A percentile compares a stretch with the other conserved stretches of the same genome.
phyloP scores from a whole-genome alignment of 2,113 vertebrate species.

The Tragelaphus strepsiceros region DNA sequence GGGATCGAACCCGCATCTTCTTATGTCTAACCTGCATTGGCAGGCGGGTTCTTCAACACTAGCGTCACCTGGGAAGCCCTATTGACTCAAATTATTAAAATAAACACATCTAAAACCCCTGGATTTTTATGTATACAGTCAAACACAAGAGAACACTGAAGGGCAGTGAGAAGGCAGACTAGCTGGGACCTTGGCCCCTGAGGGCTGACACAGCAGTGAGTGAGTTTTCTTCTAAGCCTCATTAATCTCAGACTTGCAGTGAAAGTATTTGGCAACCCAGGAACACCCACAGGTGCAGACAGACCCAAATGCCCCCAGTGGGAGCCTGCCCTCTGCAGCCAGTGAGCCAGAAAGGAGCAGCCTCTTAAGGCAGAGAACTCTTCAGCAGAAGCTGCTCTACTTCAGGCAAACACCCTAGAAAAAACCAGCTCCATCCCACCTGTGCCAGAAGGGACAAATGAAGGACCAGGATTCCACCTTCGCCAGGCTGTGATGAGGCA shows the following conservation, averaged over 20 bases:
- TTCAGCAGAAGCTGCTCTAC: background rate
- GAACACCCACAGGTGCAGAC: background rate
- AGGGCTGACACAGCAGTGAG: background rate
- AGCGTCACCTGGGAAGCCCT: background rate
- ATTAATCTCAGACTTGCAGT: background rate
- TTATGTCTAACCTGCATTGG: background rate
- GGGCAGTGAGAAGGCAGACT: background rate
- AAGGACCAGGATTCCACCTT: background rate
- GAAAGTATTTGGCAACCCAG: background rate
- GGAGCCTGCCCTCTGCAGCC: background rate
- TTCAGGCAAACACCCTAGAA: background rate
- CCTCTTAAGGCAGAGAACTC: background rate
- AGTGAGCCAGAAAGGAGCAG: background rate
- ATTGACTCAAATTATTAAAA: background rate
- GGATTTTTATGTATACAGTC: background rate
- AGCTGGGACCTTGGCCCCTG: too few species aligned
- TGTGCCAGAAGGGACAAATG: background rate
- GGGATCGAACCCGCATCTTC: background rate
- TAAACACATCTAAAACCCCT: background rate
- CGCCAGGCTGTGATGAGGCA: background rate
- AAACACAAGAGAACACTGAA: background rate
- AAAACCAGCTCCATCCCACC: background rate
- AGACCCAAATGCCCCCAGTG: background rate
- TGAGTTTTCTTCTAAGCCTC: background rate
- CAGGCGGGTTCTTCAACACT: background rate